Conservation (phyloP, 2,888 invertebrate species). For the Ptilodon capucinus region DNA sequence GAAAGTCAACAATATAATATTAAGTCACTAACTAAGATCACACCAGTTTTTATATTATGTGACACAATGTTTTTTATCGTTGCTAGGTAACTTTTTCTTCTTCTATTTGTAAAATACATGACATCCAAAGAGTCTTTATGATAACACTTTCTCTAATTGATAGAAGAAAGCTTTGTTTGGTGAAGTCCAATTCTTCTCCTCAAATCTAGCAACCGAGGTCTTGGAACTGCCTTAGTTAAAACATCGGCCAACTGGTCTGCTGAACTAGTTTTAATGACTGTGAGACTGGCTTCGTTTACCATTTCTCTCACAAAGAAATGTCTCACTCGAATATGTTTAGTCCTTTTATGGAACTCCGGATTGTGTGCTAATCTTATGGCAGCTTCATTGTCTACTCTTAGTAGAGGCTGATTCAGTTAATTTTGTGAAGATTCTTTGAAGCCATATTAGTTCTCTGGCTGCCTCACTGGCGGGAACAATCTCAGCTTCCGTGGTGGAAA, state of each 20-base stretch:
- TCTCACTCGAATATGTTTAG: background rate
- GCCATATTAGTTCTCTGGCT: background rate
- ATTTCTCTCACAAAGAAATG: background rate
- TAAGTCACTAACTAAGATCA: too few species aligned
- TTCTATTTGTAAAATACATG: too few species aligned
- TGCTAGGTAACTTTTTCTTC: too few species aligned
- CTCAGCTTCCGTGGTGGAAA: background rate
- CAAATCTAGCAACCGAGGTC: background rate
- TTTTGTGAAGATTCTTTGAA: background rate
- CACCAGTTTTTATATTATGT: too few species aligned
- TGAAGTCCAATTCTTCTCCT: background rate
- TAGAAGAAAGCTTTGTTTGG: background rate
- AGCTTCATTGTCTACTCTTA: background rate
- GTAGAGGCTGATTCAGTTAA: background rate
- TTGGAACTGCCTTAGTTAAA: background rate
- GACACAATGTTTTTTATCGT: too few species aligned
- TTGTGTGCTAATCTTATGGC: background rate
- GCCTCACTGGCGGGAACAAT: background rate
- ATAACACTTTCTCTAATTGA: background rate
- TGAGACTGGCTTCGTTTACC: background rate
- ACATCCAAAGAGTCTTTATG: too few species aligned
- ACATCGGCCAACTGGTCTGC: background rate
- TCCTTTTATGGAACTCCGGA: background rate
- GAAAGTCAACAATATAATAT: too few species aligned
- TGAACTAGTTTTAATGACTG: background rate